Percentiles rank a stretch among this genome's conserved stretches.
Conservation (phyloP, 2,113 vertebrate genomes). For the Patagioenas fasciata region DNA sequence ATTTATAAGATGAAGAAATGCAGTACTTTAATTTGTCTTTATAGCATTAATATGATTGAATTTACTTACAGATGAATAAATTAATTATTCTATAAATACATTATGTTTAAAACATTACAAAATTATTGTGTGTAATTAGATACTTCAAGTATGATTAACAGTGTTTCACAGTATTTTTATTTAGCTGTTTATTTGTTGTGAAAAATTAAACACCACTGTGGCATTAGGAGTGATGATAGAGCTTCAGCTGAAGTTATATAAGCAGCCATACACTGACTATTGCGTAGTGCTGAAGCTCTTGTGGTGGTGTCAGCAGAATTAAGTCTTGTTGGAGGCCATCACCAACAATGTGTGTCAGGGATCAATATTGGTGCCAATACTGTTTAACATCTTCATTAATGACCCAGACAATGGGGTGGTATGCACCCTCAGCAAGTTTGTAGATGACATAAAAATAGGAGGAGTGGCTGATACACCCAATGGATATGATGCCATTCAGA, state of each 20-base stretch:
- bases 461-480: not conserved
- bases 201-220: not conserved
- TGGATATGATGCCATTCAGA: not conserved
- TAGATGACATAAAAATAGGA: not conserved
- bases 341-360: not conserved
- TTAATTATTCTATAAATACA: conserved; percentile 47
- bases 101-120: conserved; percentile 49
- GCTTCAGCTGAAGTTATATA: not conserved
- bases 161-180: conserved; percentile 37
- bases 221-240: not conserved
- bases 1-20: conserved; percentile 10
- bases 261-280: not conserved
- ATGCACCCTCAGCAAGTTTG: not conserved
- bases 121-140: conserved; percentile 32
- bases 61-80: conserved; percentile 31
- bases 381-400: not conserved
- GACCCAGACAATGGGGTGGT: not conserved
- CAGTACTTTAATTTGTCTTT: conserved; percentile 39
- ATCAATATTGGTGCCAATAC: fast-evolving
- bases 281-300: not conserved
- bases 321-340: not conserved
- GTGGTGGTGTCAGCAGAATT: not conserved
- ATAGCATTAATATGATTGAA: conserved; percentile 47
- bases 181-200: conserved; percentile 33
- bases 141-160: conserved; percentile 30